These are phyloP conservation scores for Andinoacara biseriatus DNA, from an alignment of 2,113 vertebrate genomes.

Conservation along the genomic window DNA sequence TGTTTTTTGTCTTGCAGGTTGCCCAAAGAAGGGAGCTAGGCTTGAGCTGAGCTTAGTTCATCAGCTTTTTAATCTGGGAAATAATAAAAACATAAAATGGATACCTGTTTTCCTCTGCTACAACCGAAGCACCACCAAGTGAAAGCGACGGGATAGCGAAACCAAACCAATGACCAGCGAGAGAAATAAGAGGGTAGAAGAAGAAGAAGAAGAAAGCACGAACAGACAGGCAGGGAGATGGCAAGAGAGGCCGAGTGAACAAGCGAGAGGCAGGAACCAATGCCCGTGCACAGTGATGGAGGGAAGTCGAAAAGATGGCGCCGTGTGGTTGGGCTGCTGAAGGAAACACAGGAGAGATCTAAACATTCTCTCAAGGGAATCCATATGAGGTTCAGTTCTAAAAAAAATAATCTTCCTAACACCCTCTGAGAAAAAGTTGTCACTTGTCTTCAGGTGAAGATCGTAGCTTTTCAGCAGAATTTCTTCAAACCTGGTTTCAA, in stretches of 20 bases:
- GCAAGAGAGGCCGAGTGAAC: slow-evolving; percentile 74
- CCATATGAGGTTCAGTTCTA: slow-evolving; percentile 69
- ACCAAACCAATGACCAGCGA: slow-evolving; percentile 80
- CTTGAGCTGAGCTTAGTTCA: slow-evolving; percentile 94
- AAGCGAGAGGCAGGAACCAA: slow-evolving; percentile 71
- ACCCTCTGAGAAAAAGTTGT: slow-evolving; percentile 38
- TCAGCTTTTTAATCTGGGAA: slow-evolving; percentile 99
- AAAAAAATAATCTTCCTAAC: slow-evolving; percentile 58
- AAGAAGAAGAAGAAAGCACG: slow-evolving; percentile 57
- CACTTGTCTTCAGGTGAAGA: slow-evolving; percentile 43
- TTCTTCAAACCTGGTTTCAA: slow-evolving; percentile 73
- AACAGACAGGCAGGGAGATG: slow-evolving; percentile 79
- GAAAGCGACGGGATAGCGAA: slow-evolving; percentile 92
- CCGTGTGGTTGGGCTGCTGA: slow-evolving; percentile 79
- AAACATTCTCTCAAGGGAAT: slow-evolving; percentile 58
- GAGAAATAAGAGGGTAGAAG: slow-evolving; percentile 77
- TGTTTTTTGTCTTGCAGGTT: slow-evolving; percentile 75
- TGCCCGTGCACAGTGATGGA: slow-evolving; percentile 81
- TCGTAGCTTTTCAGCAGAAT: slow-evolving; percentile 74
- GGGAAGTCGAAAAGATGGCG: slow-evolving; percentile 72
- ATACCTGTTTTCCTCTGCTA: slow-evolving; percentile 99
- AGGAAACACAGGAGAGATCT: slow-evolving; percentile 66
- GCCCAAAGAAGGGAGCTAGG: slow-evolving; percentile 89
- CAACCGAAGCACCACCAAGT: slow-evolving; percentile 97
- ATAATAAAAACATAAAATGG: slow-evolving; percentile 94